phyloP scores from a whole-genome alignment of 1,140 invertebrate species.

The Danaus plexippus region DNA sequence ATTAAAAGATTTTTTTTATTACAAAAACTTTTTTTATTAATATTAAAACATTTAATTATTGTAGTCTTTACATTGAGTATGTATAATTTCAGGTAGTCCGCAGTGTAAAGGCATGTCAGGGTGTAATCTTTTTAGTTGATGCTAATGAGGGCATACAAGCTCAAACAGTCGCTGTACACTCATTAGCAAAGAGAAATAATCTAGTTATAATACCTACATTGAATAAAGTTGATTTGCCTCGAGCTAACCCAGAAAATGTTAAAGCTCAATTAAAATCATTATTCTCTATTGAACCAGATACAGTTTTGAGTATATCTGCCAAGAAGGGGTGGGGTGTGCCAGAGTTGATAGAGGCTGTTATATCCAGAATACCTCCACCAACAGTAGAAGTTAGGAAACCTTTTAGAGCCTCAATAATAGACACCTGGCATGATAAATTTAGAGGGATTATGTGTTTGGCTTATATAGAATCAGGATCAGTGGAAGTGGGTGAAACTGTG shows the following conservation, averaged over 20 bases:
- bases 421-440: conserved; percentile 94
- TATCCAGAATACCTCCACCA: conserved; percentile 86
- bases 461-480: conserved; percentile 82
- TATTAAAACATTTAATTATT: conserved; percentile 3
- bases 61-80: conserved; percentile 3
- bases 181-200: conserved; percentile 88
- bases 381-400: conserved; percentile 72
- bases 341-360: conserved; percentile 82
- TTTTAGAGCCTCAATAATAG: conserved; percentile 90
- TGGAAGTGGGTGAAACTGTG: conserved; percentile 77
- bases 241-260: conserved; percentile 88
- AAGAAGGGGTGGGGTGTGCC: conserved; percentile 89
- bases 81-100: conserved; percentile 74
- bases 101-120: conserved; percentile 93
- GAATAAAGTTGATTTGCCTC: conserved; percentile 97
- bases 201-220: conserved; percentile 92
- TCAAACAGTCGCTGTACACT: conserved; percentile 98
- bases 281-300: conserved; percentile 84
- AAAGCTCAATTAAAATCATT: conserved; percentile 84
- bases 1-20: background rate
- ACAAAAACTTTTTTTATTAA: background rate
- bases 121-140: conserved; percentile 95
- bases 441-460: conserved; percentile 88
- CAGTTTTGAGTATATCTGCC: conserved; percentile 83
- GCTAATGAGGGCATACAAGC: conserved; percentile 98